Conservation (phyloP, 1,140 invertebrate genomes). For the Drosophila repleta region DNA sequence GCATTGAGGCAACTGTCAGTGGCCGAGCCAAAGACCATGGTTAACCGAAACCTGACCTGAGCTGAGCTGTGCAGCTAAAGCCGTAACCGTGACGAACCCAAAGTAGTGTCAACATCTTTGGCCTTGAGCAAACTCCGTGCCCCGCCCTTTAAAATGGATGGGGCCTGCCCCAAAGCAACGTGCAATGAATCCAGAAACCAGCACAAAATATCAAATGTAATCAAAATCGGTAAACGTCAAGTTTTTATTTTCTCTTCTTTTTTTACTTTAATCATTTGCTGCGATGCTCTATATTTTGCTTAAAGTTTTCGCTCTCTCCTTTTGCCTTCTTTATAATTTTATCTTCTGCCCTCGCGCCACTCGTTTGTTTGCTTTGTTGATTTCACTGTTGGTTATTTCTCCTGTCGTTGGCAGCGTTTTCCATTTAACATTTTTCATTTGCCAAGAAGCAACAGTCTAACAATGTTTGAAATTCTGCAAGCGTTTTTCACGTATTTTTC, state of each 20-base stretch:
- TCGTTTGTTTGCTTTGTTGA: slow-evolving; percentile 66
- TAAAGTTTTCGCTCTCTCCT: slow-evolving; percentile 29
- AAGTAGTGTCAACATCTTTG: slow-evolving; percentile 62
- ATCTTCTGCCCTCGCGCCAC: slow-evolving; percentile 17
- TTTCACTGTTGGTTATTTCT: slow-evolving; percentile 51
- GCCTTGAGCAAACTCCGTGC: slow-evolving; percentile 60
- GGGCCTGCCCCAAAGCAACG: slow-evolving; percentile 50
- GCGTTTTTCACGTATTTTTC: slow-evolving; percentile 75
- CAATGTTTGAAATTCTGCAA: slow-evolving; percentile 73
- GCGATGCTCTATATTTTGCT: slow-evolving; percentile 22
- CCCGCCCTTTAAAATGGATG: slow-evolving; percentile 49
- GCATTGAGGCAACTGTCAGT: slow-evolving; percentile 27
- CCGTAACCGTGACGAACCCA: slow-evolving; percentile 21
- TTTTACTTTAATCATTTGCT: slow-evolving; percentile 71
- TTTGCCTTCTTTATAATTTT: slow-evolving; percentile 20
- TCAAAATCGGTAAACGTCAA: slow-evolving; percentile 42
- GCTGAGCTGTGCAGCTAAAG: slow-evolving; percentile 36
- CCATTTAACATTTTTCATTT: slow-evolving; percentile 65
- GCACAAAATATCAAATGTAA: slow-evolving; percentile 26
- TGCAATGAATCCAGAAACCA: slow-evolving; percentile 42
- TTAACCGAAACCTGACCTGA: slow-evolving; percentile 50
- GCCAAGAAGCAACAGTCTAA: slow-evolving; percentile 43
- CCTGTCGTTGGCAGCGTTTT: slow-evolving; percentile 68
- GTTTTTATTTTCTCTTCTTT: slow-evolving; percentile 24
- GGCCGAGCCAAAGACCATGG: not conserved